Evolutionary conservation across 2,888 invertebrate genomes (phyloP).

Genomic region (Endomychus coccineus): DNA sequence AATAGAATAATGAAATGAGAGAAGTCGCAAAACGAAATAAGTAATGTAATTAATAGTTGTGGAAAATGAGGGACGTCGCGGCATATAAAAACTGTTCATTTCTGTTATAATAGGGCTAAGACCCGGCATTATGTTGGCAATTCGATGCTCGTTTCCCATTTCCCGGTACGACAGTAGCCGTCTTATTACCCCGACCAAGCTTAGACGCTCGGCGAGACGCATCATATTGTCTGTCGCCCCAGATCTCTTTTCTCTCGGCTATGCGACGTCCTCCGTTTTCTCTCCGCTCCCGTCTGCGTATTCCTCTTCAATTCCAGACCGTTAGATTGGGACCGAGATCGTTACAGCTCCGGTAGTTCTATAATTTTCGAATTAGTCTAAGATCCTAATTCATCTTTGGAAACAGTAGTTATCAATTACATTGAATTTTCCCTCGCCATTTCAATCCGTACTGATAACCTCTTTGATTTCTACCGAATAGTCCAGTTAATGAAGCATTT

Average conservation of each 20-base stretch:
- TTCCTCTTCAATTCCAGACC: background rate
- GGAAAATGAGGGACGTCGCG: background rate
- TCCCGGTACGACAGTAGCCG: slow-evolving; percentile 3
- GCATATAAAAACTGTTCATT: slow-evolving; percentile 8
- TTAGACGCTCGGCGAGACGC: slow-evolving; percentile 12
- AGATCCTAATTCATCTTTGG: too few relatives aligned
- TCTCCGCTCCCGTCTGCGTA: too few relatives aligned
- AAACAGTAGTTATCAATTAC: too few relatives aligned
- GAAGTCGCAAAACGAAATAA: too few relatives aligned
- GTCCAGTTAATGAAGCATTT: too few relatives aligned
- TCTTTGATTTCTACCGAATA: too few relatives aligned
- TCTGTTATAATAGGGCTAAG: slow-evolving; percentile 2
- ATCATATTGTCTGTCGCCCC: slow-evolving; percentile 7
- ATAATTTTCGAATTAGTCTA: too few relatives aligned
- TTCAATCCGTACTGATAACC: too few relatives aligned
- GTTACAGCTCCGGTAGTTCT: too few relatives aligned
- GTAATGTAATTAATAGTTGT: slow-evolving; percentile 1
- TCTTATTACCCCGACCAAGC: slow-evolving; percentile 10
- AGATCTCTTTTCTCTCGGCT: background rate
- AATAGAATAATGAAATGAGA: too few relatives aligned
- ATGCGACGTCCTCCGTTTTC: too few relatives aligned
- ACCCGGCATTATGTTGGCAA: slow-evolving; percentile 25
- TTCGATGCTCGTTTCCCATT: slow-evolving; percentile 10
- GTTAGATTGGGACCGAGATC: background rate
- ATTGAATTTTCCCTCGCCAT: too few relatives aligned